Conservation (phyloP, 2,797 vertebrate genomes). For the Carcharodon carcharias region DNA sequence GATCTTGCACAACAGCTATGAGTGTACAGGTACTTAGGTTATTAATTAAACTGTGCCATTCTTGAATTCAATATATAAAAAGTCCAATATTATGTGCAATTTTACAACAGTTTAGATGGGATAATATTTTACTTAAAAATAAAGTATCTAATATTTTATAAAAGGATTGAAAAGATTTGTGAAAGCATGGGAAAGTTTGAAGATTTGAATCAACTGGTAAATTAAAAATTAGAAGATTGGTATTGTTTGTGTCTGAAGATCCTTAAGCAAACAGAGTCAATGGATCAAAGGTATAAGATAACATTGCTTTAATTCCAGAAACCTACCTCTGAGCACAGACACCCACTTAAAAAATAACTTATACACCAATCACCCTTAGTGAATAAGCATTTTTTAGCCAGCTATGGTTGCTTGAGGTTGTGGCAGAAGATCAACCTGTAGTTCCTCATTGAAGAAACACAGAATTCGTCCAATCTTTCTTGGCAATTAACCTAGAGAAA, state of each 20-base stretch:
- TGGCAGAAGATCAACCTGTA: constrained; percentile 99
- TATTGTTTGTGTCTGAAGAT: neutral
- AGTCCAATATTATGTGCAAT: neutral
- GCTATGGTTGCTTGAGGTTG: constrained; percentile 99
- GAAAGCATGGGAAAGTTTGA: neutral
- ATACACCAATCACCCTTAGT: constrained; percentile 83
- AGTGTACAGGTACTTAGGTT: neutral
- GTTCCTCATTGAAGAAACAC: constrained; percentile 99
- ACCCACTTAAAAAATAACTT: constrained; percentile 72
- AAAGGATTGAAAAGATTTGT: neutral
- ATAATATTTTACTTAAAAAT: no score
- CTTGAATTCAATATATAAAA: neutral
- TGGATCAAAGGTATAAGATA: neutral
- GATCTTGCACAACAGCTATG: neutral
- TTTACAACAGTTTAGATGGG: neutral
- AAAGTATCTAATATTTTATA: neutral
- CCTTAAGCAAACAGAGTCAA: neutral
- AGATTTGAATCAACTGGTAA: neutral
- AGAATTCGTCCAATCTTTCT: constrained; percentile 91
- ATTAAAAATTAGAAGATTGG: neutral
- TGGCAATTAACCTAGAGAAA: constrained; percentile 70
- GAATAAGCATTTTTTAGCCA: constrained; percentile 76
- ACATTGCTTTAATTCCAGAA: constrained; percentile 14
- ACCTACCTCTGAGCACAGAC: constrained; percentile 88
- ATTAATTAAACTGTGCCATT: no score